A percentile compares a stretch with the other conserved stretches of the same genome.
phyloP scores from a whole-genome alignment of 2,888 invertebrate species.

The Rutpela maculata region DNA sequence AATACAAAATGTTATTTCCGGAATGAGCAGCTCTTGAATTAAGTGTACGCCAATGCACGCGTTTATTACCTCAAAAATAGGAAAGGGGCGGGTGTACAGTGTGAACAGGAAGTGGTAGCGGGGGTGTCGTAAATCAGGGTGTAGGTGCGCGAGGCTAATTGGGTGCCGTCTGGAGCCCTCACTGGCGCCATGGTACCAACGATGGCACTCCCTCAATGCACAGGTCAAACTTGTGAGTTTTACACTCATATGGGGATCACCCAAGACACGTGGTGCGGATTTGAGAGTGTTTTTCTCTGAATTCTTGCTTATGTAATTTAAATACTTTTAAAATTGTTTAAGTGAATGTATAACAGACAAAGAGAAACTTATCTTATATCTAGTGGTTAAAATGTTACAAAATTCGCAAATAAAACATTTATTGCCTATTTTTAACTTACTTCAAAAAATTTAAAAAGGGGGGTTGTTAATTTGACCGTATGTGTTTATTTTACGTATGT shows the following conservation, averaged over 20 bases:
- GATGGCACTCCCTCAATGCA: slow-evolving; percentile 47
- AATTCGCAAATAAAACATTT: no score
- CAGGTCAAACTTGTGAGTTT: slow-evolving; percentile 33
- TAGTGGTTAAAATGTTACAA: no score
- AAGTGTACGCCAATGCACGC: neutral
- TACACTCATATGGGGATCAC: slow-evolving; percentile 15
- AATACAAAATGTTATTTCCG: no score
- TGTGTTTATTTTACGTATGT: no score
- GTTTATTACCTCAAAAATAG: slow-evolving; percentile 3
- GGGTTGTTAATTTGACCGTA: no score
- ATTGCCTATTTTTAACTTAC: no score
- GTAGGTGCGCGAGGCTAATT: slow-evolving; percentile 72
- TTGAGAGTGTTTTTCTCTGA: neutral
- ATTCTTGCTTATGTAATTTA: slow-evolving; percentile 1
- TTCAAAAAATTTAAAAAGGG: no score
- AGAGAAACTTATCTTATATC: no score
- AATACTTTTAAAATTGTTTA: neutral
- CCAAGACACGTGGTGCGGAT: slow-evolving; percentile 7
- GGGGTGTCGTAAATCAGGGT: slow-evolving; percentile 72
- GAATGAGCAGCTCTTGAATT: neutral
- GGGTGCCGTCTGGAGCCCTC: slow-evolving; percentile 69
- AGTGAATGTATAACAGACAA: neutral
- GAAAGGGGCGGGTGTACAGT: slow-evolving; percentile 52
- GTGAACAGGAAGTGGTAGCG: slow-evolving; percentile 71
- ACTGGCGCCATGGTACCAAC: slow-evolving; percentile 68